These are phyloP conservation scores for Ectropis grisescens DNA, from an alignment of 1,140 invertebrate genomes.

Conservation along the genomic window DNA sequence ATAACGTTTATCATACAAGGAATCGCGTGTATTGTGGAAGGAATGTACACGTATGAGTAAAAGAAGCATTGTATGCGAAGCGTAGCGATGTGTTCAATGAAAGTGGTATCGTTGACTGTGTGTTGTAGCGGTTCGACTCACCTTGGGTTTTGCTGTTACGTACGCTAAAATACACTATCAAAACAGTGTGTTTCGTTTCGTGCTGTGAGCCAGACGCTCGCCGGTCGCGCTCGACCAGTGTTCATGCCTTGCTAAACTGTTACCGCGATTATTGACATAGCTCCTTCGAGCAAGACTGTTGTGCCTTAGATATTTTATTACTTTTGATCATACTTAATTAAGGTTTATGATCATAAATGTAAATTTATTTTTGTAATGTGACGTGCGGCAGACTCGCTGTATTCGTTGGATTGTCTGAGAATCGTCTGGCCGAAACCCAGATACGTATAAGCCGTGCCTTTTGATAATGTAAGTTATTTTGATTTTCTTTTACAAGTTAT, in stretches of 20 bases:
- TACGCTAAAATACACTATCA: slow-evolving; percentile 59
- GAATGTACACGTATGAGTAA: no score
- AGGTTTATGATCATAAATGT: slow-evolving; percentile 1
- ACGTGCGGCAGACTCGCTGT: slow-evolving; percentile 22
- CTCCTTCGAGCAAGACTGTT: no score
- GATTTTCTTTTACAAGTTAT: no score
- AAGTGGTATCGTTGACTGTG: slow-evolving; percentile 21
- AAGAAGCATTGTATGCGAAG: slow-evolving; percentile 15
- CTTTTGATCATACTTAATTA: no score
- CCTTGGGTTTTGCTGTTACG: slow-evolving; percentile 42
- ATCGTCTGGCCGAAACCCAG: slow-evolving; percentile 17
- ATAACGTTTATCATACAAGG: no score
- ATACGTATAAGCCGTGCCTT: not conserved
- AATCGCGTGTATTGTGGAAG: not conserved
- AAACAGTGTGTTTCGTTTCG: slow-evolving; percentile 44
- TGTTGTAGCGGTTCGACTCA: slow-evolving; percentile 39
- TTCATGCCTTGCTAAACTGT: no score
- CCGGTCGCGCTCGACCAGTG: slow-evolving; percentile 7
- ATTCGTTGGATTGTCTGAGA: slow-evolving; percentile 22
- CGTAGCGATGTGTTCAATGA: slow-evolving; percentile 15
- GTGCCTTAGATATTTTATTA: no score
- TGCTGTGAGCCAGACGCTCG: slow-evolving; percentile 26
- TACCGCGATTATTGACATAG: no score
- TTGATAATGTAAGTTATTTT: slow-evolving; percentile 20
- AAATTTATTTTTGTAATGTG: slow-evolving; percentile 18